phyloP scores from a whole-genome alignment of 1,140 invertebrate genomes.

The Polypedilum vanderplanki region DNA sequence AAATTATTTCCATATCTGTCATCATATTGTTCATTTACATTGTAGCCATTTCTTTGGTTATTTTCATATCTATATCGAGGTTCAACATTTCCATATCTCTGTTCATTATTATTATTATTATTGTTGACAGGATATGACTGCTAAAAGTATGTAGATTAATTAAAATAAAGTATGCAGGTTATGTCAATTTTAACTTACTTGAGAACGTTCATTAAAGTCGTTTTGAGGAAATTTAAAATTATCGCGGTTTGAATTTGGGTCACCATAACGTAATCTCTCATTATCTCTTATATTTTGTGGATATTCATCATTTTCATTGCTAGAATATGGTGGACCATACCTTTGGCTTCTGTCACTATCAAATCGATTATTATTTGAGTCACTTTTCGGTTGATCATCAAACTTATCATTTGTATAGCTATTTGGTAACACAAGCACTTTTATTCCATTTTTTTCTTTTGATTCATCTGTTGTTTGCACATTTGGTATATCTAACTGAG shows the following conservation, averaged over 20 bases:
- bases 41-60: background rate
- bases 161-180: background rate
- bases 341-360: conserved; percentile 10
- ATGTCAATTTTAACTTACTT: background rate
- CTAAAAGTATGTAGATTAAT: background rate
- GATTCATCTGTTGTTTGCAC: background rate
- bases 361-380: background rate
- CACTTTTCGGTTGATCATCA: background rate
- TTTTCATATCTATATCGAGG: background rate
- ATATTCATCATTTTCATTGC: background rate
- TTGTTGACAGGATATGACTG: background rate
- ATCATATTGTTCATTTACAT: background rate
- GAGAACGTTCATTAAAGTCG: background rate
- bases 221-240: conserved; percentile 19
- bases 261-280: background rate
- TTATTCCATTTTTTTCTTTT: background rate
- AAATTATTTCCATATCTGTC: conserved; percentile 30
- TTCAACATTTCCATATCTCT: background rate
- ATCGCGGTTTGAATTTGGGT: conserved; percentile 3
- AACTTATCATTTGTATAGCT: background rate
- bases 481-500: background rate
- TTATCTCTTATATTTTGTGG: background rate
- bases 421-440: conserved; percentile 11
- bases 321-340: conserved; percentile 10
- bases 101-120: background rate